Conservation (phyloP, 2,888 invertebrate species). For the Athalia circularis region DNA sequence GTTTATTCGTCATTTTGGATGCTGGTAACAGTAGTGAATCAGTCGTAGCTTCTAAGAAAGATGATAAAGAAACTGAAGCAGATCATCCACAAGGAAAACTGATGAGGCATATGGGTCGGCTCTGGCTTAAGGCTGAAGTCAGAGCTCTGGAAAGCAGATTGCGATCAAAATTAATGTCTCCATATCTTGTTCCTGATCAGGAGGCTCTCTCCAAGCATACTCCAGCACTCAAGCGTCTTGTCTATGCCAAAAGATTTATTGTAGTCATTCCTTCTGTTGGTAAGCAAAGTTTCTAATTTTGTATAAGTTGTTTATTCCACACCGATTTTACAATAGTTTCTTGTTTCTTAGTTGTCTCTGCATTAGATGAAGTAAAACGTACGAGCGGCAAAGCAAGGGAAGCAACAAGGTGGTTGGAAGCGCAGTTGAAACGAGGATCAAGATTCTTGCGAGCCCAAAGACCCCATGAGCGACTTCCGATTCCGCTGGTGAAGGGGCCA, state of each 20-base stretch:
- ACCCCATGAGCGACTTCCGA: slow-evolving; percentile 85
- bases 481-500: slow-evolving; percentile 85
- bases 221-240: slow-evolving; percentile 86
- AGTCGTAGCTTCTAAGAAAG: slow-evolving; percentile 29
- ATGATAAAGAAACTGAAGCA: slow-evolving; percentile 49
- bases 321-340: slow-evolving; percentile 35
- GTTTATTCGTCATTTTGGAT: slow-evolving; percentile 63
- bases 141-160: slow-evolving; percentile 87
- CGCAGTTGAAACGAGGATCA: slow-evolving; percentile 90
- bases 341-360: slow-evolving; percentile 85
- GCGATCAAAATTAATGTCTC: slow-evolving; percentile 80
- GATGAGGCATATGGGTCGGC: slow-evolving; percentile 90
- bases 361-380: slow-evolving; percentile 91
- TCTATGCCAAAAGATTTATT: slow-evolving; percentile 89
- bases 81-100: slow-evolving; percentile 76
- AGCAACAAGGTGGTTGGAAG: slow-evolving; percentile 95
- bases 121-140: slow-evolving; percentile 93
- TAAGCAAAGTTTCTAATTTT: slow-evolving; percentile 72
- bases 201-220: slow-evolving; percentile 87
- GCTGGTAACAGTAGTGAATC: slow-evolving; percentile 27
- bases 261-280: slow-evolving; percentile 92
- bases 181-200: slow-evolving; percentile 92
- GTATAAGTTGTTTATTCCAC: not conserved
- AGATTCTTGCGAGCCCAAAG: slow-evolving; percentile 92
- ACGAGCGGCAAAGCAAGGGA: slow-evolving; percentile 90